Conservation (phyloP, 1,140 invertebrate genomes). For the Sarcophaga peregrina region DNA sequence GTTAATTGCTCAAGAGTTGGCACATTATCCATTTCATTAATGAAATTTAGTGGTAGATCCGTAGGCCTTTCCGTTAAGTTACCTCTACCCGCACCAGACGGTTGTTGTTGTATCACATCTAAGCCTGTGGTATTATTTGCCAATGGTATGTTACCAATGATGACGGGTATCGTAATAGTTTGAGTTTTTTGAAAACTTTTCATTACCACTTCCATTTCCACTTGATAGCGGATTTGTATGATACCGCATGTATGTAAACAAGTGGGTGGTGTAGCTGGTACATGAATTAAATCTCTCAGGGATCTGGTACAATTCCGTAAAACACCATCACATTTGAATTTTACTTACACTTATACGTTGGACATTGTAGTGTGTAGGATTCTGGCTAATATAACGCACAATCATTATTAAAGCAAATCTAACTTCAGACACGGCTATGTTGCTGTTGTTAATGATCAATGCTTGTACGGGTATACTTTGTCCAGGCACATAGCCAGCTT, state of each 20-base stretch:
- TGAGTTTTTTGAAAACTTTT: conserved; percentile 68
- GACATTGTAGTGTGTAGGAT: conserved; percentile 69
- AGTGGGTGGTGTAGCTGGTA: conserved; percentile 77
- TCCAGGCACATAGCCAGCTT: conserved; percentile 61
- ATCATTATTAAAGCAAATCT: conserved; percentile 68
- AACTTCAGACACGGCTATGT: conserved; percentile 68
- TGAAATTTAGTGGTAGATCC: neutral
- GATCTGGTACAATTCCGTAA: conserved; percentile 64
- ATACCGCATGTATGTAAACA: conserved; percentile 74
- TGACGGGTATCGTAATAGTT: conserved; percentile 66
- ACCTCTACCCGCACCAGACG: conserved; percentile 19
- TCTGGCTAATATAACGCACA: conserved; percentile 66
- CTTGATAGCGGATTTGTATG: conserved; percentile 76
- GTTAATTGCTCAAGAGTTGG: conserved; percentile 1
- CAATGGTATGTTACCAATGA: conserved; percentile 71
- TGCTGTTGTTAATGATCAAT: conserved; percentile 66
- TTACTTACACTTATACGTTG: conserved; percentile 70
- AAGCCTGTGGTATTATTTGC: conserved; percentile 43
- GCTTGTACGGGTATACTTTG: conserved; percentile 58
- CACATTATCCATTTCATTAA: neutral
- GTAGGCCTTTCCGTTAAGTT: neutral
- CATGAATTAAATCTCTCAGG: conserved; percentile 65
- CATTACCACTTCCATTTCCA: conserved; percentile 70
- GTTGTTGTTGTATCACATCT: conserved; percentile 57
- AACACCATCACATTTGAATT: conserved; percentile 67